Base-by-base conservation (phyloP, 2,888 invertebrate species). In the Ennomos erosarius region DNA sequence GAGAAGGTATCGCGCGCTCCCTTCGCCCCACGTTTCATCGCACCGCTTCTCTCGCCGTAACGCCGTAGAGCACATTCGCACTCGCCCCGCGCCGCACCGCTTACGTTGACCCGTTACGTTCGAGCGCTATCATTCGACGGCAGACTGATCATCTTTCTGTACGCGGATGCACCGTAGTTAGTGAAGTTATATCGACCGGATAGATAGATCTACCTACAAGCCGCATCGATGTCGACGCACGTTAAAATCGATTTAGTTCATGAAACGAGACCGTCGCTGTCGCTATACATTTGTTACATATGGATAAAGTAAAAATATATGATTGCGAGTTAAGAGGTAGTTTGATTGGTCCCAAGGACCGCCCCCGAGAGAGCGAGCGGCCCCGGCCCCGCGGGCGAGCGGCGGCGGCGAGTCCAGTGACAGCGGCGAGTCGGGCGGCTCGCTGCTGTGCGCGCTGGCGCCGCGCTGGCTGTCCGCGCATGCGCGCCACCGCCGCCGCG, bases 391-490 rank as follows among this genome's bases (percentile, higher is more conserved):
- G 13, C 26, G 10, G 51, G 49, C 40, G 26, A 65, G 50, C 53
- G 71, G 70, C 51, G 66, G 67, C 42, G 71, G 71, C 56, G 77
- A 73, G 64, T 83, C 82, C 59, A 85, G 88, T 64, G 81, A 79
- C 67, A 85, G 88, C 67, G 84, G 85, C 50, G 87, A 84, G 67
- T 85, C 85, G 10, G 83, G 80, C 48, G 81, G 84, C 66, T 78
- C 85, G 64, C 71, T 84, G 76, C 73, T 90, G 71, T 87, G 88
- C 74, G 74, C 87, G 63, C 76, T 87, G 64, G 85, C 89, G 62
- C 85, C 89, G 53, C 79, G 82, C 67, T 91, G 90, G 90, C 76
- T 88, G 63, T 74, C 81, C 9, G 75, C 82, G 46, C 80, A 65
- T 48, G 67, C 75, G 46, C 76, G 75, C 26, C 65, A 61, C 16